phyloP scores from a whole-genome alignment of 2,797 vertebrate species.

The Acanthornis magna region DNA sequence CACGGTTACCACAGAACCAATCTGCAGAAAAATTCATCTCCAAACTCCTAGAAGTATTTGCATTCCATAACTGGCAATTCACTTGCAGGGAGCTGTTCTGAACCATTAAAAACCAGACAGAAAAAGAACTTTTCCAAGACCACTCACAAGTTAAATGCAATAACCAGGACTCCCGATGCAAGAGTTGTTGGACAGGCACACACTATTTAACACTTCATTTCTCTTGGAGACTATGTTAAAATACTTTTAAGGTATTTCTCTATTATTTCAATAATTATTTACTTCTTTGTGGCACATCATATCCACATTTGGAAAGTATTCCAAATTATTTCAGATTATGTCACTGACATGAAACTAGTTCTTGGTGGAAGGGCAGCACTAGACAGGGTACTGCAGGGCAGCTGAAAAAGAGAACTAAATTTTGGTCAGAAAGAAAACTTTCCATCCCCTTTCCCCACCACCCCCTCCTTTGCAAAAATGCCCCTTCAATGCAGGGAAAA shows the following conservation, averaged over 20 bases:
- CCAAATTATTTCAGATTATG: not conserved
- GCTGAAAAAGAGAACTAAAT: not conserved
- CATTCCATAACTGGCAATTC: not conserved
- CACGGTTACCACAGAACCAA: slow-evolving; percentile 60
- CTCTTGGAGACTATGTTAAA: not conserved
- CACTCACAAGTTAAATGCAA: not conserved
- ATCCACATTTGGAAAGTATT: not conserved
- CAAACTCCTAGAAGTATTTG: slow-evolving; percentile 47
- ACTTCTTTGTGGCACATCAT: not conserved
- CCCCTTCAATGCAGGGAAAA: not conserved
- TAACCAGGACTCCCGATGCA: not conserved
- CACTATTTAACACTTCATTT: not conserved
- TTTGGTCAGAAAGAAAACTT: not conserved
- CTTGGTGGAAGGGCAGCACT: not conserved
- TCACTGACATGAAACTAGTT: not conserved
- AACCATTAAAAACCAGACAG: not conserved
- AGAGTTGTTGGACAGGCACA: not conserved
- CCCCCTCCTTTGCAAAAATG: not conserved
- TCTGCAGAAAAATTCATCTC: slow-evolving; percentile 28
- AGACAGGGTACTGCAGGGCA: not conserved
- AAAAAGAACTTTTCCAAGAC: not conserved
- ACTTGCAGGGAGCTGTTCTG: not conserved
- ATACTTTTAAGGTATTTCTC: not conserved
- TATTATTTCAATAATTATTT: not conserved
- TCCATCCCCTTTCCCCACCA: not conserved